Base-by-base conservation (phyloP, 2,113 vertebrate species). In the Ailuropoda melanoleuca region DNA sequence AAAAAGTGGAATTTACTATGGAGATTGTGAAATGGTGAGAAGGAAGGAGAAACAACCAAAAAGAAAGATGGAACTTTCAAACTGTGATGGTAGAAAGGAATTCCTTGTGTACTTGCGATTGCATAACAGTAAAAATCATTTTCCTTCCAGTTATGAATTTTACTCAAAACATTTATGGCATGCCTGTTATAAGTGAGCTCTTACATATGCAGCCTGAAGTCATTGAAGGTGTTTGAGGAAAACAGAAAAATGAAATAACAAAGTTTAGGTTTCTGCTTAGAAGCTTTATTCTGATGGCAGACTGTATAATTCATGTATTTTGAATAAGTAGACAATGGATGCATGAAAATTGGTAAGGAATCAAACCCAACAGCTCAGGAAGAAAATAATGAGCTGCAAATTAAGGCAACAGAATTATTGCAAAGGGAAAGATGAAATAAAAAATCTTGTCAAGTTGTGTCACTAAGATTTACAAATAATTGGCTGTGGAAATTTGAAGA, bases 401-500 rank as follows among this genome's bases (percentile, higher is more conserved):
- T 88, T 43, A 64, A 95, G n/a, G 43, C 8, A 96, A 15, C n/a
- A 39, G 6, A 66, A 91, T 96, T 66, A 72, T 58, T 60, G 11
- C 37, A 94, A 90, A 88, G 23, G 23, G 18, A 97, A 95, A 29
- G 43, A 93, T 64, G 23, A 95, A 66, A 24, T 85, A 72, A 93
- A 98, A 90, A 37, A 18, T 62, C 43, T 62, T 88, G 78, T 91
- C 82, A 92, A 85, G 5, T 77, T 86, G 5, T 53, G 53, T 95
- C 55, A 82, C 37, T 77, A 46, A n/a, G 15, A 93, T 95, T 96
- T 96, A 8, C 37, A 93, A 85, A 31, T 82, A 96, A 97, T 93
- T 89, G 64, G 24, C 37, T 78, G 5, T 81, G 19, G 72, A 90
- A 82, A 90, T 72, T 77, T 60, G 19, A 88, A 77, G 50, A 96